phyloP scores from a whole-genome alignment of 2,888 invertebrate genomes.

The Euplexia lucipara region DNA sequence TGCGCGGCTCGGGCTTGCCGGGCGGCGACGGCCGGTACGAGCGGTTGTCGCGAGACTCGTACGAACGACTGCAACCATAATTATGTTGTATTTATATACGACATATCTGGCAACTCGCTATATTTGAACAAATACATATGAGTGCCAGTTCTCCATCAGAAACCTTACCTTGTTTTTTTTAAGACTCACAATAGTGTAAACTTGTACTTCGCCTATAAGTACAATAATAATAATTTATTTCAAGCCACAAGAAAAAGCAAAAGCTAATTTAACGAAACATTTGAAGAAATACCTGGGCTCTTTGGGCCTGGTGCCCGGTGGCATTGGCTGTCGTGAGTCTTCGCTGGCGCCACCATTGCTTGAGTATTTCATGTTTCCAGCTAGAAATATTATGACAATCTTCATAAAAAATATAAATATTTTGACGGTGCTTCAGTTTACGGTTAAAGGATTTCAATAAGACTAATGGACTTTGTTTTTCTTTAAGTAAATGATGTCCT shows the following conservation, averaged over 20 bases:
- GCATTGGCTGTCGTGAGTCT: slow-evolving; percentile 86
- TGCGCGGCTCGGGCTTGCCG: slow-evolving; percentile 84
- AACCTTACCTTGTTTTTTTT: no score
- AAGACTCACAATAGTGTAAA: background rate
- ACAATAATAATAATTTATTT: background rate
- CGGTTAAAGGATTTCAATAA: no score
- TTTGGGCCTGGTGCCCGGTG: slow-evolving; percentile 86
- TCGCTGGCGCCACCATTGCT: slow-evolving; percentile 84
- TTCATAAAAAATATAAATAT: background rate
- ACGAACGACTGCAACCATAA: slow-evolving; percentile 76
- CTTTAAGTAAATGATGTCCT: background rate
- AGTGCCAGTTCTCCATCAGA: no score
- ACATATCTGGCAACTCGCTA: no score
- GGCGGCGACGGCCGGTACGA: slow-evolving; percentile 85
- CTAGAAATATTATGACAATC: slow-evolving; percentile 66
- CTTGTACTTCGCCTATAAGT: background rate
- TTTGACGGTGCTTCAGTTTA: background rate
- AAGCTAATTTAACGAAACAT: background rate
- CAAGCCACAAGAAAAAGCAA: background rate
- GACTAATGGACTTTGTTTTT: background rate
- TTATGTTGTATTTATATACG: background rate
- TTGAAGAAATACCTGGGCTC: slow-evolving; percentile 80
- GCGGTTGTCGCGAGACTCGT: slow-evolving; percentile 82
- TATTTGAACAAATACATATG: no score
- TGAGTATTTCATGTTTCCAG: slow-evolving; percentile 84